Evolutionary conservation across 2,797 vertebrate genomes (phyloP).

Genomic region (Paguma larvata): DNA sequence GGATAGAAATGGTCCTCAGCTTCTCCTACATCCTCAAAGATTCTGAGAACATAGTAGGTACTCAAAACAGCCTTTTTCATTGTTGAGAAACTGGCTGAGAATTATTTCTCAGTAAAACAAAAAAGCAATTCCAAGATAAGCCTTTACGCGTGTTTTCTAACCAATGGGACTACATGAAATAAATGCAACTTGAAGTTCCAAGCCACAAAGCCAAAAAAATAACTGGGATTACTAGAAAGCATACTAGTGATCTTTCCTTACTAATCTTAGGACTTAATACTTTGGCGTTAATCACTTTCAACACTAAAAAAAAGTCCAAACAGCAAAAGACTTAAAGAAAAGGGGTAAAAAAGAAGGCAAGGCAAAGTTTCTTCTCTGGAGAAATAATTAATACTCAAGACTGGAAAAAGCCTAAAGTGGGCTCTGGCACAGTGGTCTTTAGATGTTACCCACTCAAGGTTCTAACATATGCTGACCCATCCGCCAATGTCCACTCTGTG

Average conservation of each 20-base stretch:
- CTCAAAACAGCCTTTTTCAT: not conserved
- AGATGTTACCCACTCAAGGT: not conserved
- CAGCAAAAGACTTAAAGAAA: conserved; percentile 40
- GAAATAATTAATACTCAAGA: not conserved
- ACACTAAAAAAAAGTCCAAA: conserved; percentile 40
- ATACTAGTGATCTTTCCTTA: conserved; percentile 21
- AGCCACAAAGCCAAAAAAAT: conserved; percentile 59
- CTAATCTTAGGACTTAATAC: conserved; percentile 47
- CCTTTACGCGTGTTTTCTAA: not conserved
- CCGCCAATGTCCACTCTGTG: not conserved
- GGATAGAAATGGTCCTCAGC: not conserved
- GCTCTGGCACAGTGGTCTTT: not conserved
- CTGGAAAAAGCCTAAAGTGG: not conserved
- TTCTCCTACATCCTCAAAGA: not conserved
- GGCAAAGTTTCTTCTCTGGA: not conserved
- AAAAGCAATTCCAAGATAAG: conserved; percentile 35
- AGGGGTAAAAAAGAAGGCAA: not conserved
- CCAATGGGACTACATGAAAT: conserved; percentile 40
- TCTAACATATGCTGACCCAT: not conserved
- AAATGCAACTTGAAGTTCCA: conserved; percentile 55
- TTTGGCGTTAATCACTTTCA: conserved; percentile 44
- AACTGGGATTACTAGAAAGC: conserved; percentile 41
- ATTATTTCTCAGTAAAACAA: not conserved
- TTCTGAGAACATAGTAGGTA: not conserved
- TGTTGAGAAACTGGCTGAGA: not conserved